Evolutionary conservation across 92 coral and sea anemone genomes (phyloP), one percentile per base, ranked within the genome.

Genomic region (Desmophyllum pertusum): DNA sequence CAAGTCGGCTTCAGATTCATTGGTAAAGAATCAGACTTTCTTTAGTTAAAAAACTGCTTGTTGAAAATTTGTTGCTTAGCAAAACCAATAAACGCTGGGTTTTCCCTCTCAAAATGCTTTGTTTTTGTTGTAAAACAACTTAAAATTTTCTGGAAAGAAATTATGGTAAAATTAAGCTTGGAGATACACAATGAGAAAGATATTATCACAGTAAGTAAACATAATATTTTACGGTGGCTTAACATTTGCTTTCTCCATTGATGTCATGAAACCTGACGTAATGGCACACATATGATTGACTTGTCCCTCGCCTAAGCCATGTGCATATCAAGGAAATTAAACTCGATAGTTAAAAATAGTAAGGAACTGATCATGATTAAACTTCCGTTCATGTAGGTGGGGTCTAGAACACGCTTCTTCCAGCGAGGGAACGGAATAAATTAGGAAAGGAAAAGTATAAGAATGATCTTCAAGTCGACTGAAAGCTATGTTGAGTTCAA

Each of bases 331-430:
- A 35, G 17, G 23, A 31, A 59, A 59, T 27, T 29, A 40, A 13
- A 5, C 27, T 48, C 30, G n/a, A 3, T 1, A 18, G 79, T 52
- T 75, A 75, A 75, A 75, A 75, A 50, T 75, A 75, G 79, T 15
- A 29, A 9, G 19, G 27, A 75, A 17, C 10, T 18, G 14, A n/a
- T n/a, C n/a, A n/a, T n/a, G n/a, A 36, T 17, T 10, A 51, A 45
- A 46, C 45, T 50, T 75, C 40, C 79, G 78, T 31, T 48, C n/a
- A 10, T 68, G 78, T 45, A 25, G 61, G 78, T 33, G 79, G 79
- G 45, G 42, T 37, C 25, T 68, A 68, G 80, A 62, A 36, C 36
- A 23, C 23, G 48, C 48, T 27, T 31, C 27, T 11, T 40, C 4
- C 35, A 39, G 5, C 5, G 7, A 59, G 8, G 4, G 65, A 25